Conservation (phyloP, 2,888 invertebrate genomes). For the Chalcosyrphus nemorum region DNA sequence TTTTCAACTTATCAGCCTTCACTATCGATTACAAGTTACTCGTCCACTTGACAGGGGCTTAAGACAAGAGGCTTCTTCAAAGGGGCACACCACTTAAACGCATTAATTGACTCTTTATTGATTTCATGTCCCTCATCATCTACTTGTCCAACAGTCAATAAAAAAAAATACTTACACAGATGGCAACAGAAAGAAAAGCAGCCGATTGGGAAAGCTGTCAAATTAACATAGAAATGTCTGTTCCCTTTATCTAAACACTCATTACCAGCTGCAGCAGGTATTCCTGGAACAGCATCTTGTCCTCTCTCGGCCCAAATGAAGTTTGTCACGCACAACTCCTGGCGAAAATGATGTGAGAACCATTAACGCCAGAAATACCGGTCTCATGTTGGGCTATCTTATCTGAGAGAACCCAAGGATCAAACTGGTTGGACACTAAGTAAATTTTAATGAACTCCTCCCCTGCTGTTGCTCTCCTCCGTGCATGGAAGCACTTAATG, state of each 20-base stretch:
- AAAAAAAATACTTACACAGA: neutral
- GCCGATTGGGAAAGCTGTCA: slow-evolving; percentile 38
- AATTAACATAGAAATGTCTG: slow-evolving; percentile 36
- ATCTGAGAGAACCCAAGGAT: slow-evolving; percentile 20
- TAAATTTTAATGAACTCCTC: slow-evolving; percentile 64
- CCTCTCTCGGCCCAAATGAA: slow-evolving; percentile 23
- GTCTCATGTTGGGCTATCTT: neutral
- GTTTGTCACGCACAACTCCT: slow-evolving; percentile 64
- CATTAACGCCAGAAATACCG: slow-evolving; percentile 69
- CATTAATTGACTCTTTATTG: neutral
- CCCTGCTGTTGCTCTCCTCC: neutral
- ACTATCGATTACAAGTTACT: no score
- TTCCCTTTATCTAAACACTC: slow-evolving; percentile 41
- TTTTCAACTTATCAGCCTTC: no score
- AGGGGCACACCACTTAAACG: neutral
- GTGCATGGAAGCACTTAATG: slow-evolving; percentile 52
- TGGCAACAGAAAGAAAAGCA: neutral
- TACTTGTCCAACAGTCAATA: neutral
- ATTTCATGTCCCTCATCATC: neutral
- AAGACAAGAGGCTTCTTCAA: neutral
- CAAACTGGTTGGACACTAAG: slow-evolving; percentile 62
- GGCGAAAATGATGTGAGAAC: slow-evolving; percentile 65
- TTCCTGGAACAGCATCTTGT: neutral
- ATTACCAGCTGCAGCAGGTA: slow-evolving; percentile 16
- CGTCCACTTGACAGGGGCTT: no score